These are phyloP conservation scores for Cylas formicarius DNA, from an alignment of 1,140 invertebrate species.

Conservation along the genomic window DNA sequence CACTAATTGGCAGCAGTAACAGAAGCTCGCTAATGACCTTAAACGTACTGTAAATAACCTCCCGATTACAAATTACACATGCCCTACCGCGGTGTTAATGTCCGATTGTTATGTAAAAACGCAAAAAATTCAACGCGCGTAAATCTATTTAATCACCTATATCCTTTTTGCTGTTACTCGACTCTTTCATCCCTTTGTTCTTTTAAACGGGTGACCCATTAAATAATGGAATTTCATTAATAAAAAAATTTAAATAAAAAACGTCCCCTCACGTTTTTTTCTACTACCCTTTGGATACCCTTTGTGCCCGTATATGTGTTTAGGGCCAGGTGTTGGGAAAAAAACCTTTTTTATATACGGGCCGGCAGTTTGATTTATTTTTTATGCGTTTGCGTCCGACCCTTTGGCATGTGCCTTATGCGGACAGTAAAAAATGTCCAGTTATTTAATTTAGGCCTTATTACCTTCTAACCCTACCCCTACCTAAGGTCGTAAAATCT, in stretches of 20 bases:
- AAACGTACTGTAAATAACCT: no score
- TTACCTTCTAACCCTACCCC: no score
- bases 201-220: slow-evolving; percentile 21
- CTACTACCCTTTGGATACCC: slow-evolving; percentile 8
- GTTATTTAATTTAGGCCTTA: no score
- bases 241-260: slow-evolving; percentile 20
- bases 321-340: slow-evolving; percentile 16
- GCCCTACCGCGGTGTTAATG: no score
- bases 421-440: no score
- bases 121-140: slow-evolving; percentile 6
- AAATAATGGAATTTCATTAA: slow-evolving; percentile 23
- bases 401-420: slow-evolving; percentile 19
- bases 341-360: slow-evolving; percentile 19
- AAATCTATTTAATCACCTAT: slow-evolving; percentile 17
- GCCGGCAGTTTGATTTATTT: slow-evolving; percentile 18
- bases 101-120: slow-evolving; percentile 13
- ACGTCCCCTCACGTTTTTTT: slow-evolving; percentile 16
- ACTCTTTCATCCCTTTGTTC: slow-evolving; percentile 11
- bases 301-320: slow-evolving; percentile 16
- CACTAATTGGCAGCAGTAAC: no score
- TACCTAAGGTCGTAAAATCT: no score
- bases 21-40: no score
- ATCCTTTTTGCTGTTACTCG: slow-evolving; percentile 6
- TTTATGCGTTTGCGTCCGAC: slow-evolving; percentile 15
- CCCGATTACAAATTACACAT: no score